Conservation (phyloP, 2,113 vertebrate species). For the Thunnus thynnus region DNA sequence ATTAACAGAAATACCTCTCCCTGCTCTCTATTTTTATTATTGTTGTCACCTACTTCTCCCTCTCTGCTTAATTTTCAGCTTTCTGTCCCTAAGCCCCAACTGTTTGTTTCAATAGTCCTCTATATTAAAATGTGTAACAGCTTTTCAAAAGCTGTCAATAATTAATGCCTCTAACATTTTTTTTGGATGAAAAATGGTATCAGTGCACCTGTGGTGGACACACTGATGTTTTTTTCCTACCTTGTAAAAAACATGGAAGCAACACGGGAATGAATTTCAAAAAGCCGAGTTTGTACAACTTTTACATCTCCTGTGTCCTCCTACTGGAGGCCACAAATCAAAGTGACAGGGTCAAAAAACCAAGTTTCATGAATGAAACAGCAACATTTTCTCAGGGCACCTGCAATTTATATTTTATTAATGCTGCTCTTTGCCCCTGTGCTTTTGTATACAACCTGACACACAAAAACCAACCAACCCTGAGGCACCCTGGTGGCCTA, state of each 20-base stretch:
- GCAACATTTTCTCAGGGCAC: constrained; percentile 38
- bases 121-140: not conserved
- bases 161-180: constrained; percentile 29
- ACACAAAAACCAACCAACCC: not conserved
- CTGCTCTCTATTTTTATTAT: not conserved
- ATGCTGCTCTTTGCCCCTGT: constrained; percentile 43
- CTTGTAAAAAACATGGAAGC: constrained; percentile 48
- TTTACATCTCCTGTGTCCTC: constrained; percentile 33
- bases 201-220: not conserved
- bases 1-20: not conserved
- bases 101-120: not conserved
- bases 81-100: not conserved
- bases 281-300: constrained; percentile 42
- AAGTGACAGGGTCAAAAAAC: constrained; percentile 47
- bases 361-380: constrained; percentile 42
- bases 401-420: constrained; percentile 60
- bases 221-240: not conserved
- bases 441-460: not conserved
- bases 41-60: not conserved
- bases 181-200: constrained; percentile 6
- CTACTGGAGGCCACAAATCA: constrained; percentile 47
- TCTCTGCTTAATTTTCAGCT: not conserved
- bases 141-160: constrained; percentile 49
- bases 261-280: constrained; percentile 46
- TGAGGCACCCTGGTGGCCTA: too few species aligned